Base-by-base conservation (phyloP, 2,797 vertebrate species). In the Sebastes cheni region DNA sequence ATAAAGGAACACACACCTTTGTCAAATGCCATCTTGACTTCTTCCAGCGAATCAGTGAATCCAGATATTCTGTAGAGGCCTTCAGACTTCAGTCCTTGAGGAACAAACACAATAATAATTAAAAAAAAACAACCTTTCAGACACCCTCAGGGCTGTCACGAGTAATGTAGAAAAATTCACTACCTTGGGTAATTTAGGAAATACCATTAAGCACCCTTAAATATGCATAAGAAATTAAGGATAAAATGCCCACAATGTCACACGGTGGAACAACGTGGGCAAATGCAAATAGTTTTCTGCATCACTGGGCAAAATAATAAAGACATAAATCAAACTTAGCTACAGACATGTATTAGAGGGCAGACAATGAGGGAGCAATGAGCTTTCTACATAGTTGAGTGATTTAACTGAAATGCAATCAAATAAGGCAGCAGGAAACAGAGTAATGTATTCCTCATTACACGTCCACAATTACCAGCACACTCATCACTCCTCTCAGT, bases 31-130 rank as follows among this genome's bases (percentile, higher is more conserved):
- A 96, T 95, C 95, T 99, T 99, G 94, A 98, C 98, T 90, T 99
- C 99, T 95, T 99, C 99, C 23, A 99, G 98, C 30, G 98, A 96
- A 88, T 99, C 99, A 65, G 97, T 99, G 92, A 99, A 99, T 93
- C 99, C 99, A 86, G 98, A 99, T 84, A 99, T 95, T 94, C 98
- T 97, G 95, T 99, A 99, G 1, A 99, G 96, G 90, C 99, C 99
- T 95, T 99, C 99, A 1, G 99, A 99, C 89, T 96, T 97, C 82
- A 99, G 95, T 94, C 99, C 98, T 99, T 87, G 67, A 92, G 79
- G 78, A 27, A 66, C 81, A 89, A 79, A 72, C 55, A 85, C 61
- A 60, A 75, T 58, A 36, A 39, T 27, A 29, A 71, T 36, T 36
- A 1, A n/a, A 23, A 36, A 36, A 60, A 82, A 80, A 75, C 39